Conservation (phyloP, 2,888 invertebrate species). For the Pyrgus malvae region DNA sequence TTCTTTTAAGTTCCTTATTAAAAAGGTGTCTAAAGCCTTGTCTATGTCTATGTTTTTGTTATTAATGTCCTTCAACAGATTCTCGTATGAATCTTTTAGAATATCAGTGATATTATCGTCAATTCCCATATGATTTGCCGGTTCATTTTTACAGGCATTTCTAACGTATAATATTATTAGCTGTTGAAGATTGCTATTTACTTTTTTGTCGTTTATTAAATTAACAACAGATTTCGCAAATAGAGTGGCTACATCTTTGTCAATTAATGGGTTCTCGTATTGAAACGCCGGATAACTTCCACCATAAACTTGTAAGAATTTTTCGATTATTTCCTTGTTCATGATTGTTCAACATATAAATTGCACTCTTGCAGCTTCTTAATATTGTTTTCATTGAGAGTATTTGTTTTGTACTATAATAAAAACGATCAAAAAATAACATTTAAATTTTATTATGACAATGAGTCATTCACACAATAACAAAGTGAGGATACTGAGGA, state of each 20-base stretch:
- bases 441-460: too few species aligned
- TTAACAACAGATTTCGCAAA: conserved; percentile 65
- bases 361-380: too few species aligned
- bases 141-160: conserved; percentile 47
- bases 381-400: too few species aligned
- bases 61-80: conserved; percentile 37
- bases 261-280: conserved; percentile 62
- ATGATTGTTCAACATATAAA: neutral
- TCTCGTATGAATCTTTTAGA: conserved; percentile 49
- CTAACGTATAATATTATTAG: neutral
- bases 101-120: conserved; percentile 51
- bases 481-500: too few species aligned
- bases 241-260: conserved; percentile 56
- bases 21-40: conserved; percentile 56
- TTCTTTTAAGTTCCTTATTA: conserved; percentile 53
- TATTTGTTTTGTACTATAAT: too few species aligned
- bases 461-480: too few species aligned
- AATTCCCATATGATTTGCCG: conserved; percentile 53
- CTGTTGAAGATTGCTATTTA: conserved; percentile 34
- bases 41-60: conserved; percentile 35
- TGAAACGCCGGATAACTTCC: conserved; percentile 51
- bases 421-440: too few species aligned
- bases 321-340: neutral
- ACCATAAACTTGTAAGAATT: neutral
- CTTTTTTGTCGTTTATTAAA: conserved; percentile 52